Conservation (phyloP, 2,888 invertebrate genomes). For the Oasisia sp. region DNA sequence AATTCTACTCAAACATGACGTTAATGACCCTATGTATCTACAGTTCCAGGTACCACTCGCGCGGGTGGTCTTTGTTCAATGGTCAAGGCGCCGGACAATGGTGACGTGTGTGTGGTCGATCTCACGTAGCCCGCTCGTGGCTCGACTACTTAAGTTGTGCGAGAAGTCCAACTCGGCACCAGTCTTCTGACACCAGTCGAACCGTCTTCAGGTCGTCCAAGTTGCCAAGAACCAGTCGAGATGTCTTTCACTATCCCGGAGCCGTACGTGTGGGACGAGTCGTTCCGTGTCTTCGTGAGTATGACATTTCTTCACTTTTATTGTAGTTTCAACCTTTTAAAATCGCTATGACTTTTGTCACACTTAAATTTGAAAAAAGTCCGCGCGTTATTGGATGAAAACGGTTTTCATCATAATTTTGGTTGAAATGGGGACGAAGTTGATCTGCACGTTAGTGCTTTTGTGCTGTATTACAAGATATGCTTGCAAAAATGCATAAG, state of each 20-base stretch:
- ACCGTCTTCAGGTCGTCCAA: background rate
- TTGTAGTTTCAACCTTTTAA: too few relatives aligned
- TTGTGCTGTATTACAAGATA: too few relatives aligned
- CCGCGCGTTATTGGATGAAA: too few relatives aligned
- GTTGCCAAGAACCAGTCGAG: slow-evolving; percentile 18
- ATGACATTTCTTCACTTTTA: background rate
- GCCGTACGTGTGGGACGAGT: background rate
- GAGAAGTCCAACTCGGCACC: background rate
- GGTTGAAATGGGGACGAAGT: too few relatives aligned
- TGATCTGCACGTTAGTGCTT: too few relatives aligned
- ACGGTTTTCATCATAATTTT: too few relatives aligned
- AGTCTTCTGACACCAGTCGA: background rate
- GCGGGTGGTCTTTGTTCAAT: background rate
- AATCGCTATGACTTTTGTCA: too few relatives aligned
- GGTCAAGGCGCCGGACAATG: background rate
- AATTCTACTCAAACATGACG: background rate
- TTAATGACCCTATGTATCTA: background rate
- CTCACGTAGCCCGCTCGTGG: background rate
- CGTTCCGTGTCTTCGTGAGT: background rate
- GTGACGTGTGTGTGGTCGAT: background rate
- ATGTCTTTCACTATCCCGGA: background rate
- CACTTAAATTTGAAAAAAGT: too few relatives aligned
- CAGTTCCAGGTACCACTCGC: background rate
- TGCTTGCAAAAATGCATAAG: too few relatives aligned
- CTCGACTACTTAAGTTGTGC: background rate